Conservation (phyloP, 2,888 invertebrate genomes). For the Drosophila infuscata region DNA sequence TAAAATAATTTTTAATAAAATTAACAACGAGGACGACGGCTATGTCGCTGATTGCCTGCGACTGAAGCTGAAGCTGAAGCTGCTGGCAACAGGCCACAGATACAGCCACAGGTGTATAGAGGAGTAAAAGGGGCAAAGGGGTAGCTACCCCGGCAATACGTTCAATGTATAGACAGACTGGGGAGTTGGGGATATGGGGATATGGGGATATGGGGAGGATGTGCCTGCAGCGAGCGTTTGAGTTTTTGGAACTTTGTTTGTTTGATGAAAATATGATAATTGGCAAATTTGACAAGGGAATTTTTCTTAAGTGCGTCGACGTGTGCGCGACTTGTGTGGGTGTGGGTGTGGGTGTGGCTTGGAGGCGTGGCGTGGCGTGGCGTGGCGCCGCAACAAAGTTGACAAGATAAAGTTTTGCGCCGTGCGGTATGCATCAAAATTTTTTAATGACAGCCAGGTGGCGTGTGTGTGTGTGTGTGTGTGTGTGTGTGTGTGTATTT, state of each 20-base stretch:
- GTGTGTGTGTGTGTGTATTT: conserved; percentile 54
- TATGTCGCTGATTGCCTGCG: conserved; percentile 54
- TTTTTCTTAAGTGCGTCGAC: conserved; percentile 80
- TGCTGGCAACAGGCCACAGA: conserved; percentile 42
- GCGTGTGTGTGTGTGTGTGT: conserved; percentile 21
- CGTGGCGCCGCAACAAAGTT: conserved; percentile 61
- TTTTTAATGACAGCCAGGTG: conserved; percentile 81
- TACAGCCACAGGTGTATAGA: conserved; percentile 50
- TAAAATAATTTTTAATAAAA: conserved; percentile 84
- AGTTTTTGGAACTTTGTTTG: conserved; percentile 79
- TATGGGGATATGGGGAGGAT: neutral
- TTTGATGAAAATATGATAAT: conserved; percentile 85
- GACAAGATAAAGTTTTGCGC: conserved; percentile 80
- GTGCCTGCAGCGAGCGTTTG: conserved; percentile 54
- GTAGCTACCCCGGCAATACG: conserved; percentile 4
- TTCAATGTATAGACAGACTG: conserved; percentile 8
- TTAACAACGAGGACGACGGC: conserved; percentile 72
- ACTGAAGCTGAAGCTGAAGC: conserved; percentile 42
- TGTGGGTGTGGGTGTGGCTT: neutral
- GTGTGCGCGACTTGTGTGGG: conserved; percentile 43
- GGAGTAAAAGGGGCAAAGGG: neutral
- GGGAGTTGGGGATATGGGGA: no score
- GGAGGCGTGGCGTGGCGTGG: neutral
- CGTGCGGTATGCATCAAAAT: conserved; percentile 69
- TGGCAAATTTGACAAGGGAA: conserved; percentile 85